A percentile compares a stretch with the other conserved stretches of the same genome.
These are phyloP conservation scores for Drosophila gunungcola DNA, from an alignment of 1,140 invertebrate species.

Conservation along the genomic window DNA sequence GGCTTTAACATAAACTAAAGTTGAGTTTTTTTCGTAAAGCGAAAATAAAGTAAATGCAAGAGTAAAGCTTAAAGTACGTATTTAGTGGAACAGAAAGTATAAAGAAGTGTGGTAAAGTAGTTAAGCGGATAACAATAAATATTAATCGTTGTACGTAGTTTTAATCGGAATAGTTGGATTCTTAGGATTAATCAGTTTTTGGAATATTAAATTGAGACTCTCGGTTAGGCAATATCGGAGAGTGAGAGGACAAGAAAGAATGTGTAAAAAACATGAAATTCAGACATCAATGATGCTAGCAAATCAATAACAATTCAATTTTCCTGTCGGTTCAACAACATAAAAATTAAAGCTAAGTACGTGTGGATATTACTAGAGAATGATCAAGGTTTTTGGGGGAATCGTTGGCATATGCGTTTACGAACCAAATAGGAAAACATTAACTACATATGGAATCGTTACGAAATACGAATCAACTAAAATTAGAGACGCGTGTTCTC, in stretches of 20 bases:
- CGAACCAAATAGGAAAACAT: slow-evolving; percentile 34
- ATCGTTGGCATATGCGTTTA: slow-evolving; percentile 58
- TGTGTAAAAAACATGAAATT: slow-evolving; percentile 26
- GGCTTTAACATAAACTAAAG: slow-evolving; percentile 68
- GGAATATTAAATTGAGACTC: slow-evolving; percentile 46
- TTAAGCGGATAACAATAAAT: slow-evolving; percentile 49
- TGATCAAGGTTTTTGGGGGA: slow-evolving; percentile 8
- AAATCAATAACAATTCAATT: slow-evolving; percentile 33
- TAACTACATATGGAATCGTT: slow-evolving; percentile 50
- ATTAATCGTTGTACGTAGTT: slow-evolving; percentile 68
- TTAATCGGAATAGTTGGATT: slow-evolving; percentile 63
- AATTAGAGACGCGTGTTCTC: slow-evolving; percentile 82
- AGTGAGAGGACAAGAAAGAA: slow-evolving; percentile 23
- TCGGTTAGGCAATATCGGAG: slow-evolving; percentile 58
- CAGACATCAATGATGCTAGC: slow-evolving; percentile 40
- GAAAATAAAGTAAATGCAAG: slow-evolving; percentile 40
- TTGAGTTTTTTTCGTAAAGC: slow-evolving; percentile 41
- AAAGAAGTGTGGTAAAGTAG: slow-evolving; percentile 21
- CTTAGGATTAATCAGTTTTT: slow-evolving; percentile 68
- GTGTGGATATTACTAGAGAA: slow-evolving; percentile 40
- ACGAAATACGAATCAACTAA: slow-evolving; percentile 49
- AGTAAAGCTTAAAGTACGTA: slow-evolving; percentile 24
- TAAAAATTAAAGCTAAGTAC: slow-evolving; percentile 68
- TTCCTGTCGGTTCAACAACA: slow-evolving; percentile 16
- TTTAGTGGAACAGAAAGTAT: background rate